These are phyloP conservation scores for Prionailurus bengalensis DNA, from an alignment of 2,113 vertebrate species.

Conservation along the genomic window DNA sequence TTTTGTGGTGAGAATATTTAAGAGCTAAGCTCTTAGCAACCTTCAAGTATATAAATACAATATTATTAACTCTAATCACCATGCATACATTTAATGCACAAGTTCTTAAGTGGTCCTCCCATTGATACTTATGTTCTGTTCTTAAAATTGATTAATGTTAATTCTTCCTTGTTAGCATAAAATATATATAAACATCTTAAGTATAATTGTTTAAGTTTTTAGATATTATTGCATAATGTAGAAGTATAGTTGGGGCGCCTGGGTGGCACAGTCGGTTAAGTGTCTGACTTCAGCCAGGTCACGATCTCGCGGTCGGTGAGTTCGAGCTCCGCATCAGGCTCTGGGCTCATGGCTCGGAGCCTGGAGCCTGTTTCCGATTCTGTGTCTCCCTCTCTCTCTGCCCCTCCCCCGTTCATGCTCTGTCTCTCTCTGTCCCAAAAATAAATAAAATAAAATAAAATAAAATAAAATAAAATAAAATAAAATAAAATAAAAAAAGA, in stretches of 20 bases:
- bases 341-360: too few species aligned
- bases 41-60: not conserved
- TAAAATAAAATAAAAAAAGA: not conserved
- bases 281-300: too few species aligned
- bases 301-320: too few species aligned
- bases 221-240: not conserved
- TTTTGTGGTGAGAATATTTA: not conserved
- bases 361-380: too few species aligned
- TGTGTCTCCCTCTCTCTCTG: too few species aligned
- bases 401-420: too few species aligned
- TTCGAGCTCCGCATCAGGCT: too few species aligned
- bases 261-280: too few species aligned
- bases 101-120: not conserved
- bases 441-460: too few species aligned
- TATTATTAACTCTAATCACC: not conserved
- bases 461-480: too few species aligned
- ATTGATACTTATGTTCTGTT: not conserved
- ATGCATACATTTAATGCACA: not conserved
- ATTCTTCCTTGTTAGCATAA: not conserved
- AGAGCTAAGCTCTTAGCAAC: not conserved
- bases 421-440: too few species aligned
- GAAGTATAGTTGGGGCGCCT: not conserved
- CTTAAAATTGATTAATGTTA: not conserved
- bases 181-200: not conserved
- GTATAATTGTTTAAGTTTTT: not conserved